Percentiles rank a stretch among this genome's conserved stretches.
These are phyloP conservation scores for Mythimna lalbum DNA, from an alignment of 2,888 invertebrate genomes.

Conservation along the genomic window DNA sequence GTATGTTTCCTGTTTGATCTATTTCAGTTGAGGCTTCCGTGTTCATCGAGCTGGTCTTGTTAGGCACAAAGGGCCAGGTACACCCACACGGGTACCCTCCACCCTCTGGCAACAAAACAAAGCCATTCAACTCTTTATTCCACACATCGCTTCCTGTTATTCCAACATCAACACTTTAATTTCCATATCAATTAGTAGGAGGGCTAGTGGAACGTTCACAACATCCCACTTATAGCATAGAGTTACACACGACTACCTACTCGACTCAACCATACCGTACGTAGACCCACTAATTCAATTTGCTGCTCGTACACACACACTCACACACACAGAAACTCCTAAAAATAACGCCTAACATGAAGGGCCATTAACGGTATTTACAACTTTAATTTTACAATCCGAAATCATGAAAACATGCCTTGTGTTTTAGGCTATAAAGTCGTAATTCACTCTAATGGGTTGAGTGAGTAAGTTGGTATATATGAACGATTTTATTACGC, in stretches of 20 bases:
- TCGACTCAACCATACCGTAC: conserved; percentile 17
- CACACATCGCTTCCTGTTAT: conserved; percentile 53
- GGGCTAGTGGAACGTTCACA: conserved; percentile 25
- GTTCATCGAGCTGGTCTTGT: conserved; percentile 1
- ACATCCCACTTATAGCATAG: conserved; percentile 51
- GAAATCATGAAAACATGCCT: conserved; percentile 47
- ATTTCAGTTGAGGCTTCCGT: conserved; percentile 1
- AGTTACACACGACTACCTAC: conserved; percentile 19
- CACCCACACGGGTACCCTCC: not conserved
- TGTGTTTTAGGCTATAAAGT: not conserved
- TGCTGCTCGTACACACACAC: conserved; percentile 59
- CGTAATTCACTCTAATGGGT: conserved; percentile 3
- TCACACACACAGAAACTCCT: conserved; percentile 45
- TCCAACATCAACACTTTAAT: conserved; percentile 56
- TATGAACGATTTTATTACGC: conserved; percentile 76
- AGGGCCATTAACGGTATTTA: conserved; percentile 73
- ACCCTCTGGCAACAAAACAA: conserved; percentile 28
- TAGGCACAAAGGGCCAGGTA: not conserved
- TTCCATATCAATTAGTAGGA: conserved; percentile 59
- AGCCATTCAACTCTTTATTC: conserved; percentile 36
- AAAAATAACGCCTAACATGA: conserved; percentile 74
- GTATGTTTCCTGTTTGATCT: not conserved
- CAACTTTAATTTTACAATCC: conserved; percentile 53
- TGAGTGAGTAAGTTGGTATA: conserved; percentile 52
- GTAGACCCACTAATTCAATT: conserved; percentile 66